phyloP scores from a whole-genome alignment of 2,888 invertebrate genomes.

The Phyto melanocephala region DNA sequence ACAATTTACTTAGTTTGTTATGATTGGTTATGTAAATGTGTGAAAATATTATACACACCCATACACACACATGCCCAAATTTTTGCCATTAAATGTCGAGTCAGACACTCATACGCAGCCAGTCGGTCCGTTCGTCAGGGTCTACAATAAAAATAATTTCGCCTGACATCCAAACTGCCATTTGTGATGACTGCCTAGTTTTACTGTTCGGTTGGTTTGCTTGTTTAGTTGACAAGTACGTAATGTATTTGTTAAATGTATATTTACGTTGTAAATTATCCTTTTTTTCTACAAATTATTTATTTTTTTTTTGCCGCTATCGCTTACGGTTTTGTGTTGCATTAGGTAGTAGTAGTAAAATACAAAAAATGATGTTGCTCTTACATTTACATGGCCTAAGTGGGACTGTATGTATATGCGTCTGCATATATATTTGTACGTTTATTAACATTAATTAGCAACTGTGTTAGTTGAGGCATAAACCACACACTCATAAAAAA shows the following conservation, averaged over 20 bases:
- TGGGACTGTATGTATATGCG: background rate
- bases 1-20: constrained; percentile 26
- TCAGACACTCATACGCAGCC: background rate
- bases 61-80: background rate
- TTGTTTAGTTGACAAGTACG: constrained; percentile 37
- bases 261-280: constrained; percentile 51
- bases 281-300: constrained; percentile 16
- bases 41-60: too few species aligned
- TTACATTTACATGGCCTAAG: background rate
- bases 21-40: constrained; percentile 8
- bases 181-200: background rate
- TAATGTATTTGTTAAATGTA: constrained; percentile 40
- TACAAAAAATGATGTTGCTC: constrained; percentile 27
- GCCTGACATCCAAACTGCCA: constrained; percentile 15
- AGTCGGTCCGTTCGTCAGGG: background rate
- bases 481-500: constrained; percentile 50
- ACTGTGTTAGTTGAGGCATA: constrained; percentile 52
- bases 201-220: constrained; percentile 4
- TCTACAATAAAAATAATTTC: background rate
- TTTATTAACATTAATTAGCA: constrained; percentile 55
- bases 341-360: constrained; percentile 5
- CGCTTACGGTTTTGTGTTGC: background rate
- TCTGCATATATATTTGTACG: background rate
- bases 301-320: background rate
- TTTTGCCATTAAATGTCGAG: constrained; percentile 4